phyloP scores from a whole-genome alignment of 2,797 vertebrate species.

The Spheniscus humboldti region DNA sequence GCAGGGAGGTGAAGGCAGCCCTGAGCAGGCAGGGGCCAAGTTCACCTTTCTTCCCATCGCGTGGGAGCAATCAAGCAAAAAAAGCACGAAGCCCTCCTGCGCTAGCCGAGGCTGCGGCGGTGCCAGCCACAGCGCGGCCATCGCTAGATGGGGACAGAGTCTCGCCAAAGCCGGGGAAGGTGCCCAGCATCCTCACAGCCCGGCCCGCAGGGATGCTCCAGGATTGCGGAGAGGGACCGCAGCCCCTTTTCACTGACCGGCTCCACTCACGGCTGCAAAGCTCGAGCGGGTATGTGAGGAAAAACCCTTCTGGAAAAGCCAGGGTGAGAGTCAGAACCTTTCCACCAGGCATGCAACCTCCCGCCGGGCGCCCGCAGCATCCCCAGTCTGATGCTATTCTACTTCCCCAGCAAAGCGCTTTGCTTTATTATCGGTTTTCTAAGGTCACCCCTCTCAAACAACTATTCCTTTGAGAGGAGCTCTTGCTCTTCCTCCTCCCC shows the following conservation, averaged over 20 bases:
- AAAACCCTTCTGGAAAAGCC: not conserved
- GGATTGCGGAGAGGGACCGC: fast-evolving
- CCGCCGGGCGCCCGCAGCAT: fast-evolving
- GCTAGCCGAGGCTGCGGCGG: not conserved
- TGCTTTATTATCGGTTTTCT: not conserved
- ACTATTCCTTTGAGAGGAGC: constrained; percentile 5
- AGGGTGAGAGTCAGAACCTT: not conserved
- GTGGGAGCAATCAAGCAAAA: not conserved
- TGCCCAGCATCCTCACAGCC: not conserved
- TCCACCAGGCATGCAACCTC: not conserved
- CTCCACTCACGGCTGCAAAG: fast-evolving
- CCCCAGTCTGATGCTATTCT: not conserved
- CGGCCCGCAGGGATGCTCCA: not conserved
- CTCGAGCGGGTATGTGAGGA: fast-evolving
- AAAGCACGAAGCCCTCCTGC: not conserved
- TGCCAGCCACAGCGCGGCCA: not conserved
- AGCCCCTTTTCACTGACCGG: not conserved
- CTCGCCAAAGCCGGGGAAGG: not conserved
- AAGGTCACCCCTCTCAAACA: not conserved
- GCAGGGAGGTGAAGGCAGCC: not conserved
- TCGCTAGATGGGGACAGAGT: constrained; percentile 59
- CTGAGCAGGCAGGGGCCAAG: not conserved
- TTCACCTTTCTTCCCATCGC: fast-evolving
- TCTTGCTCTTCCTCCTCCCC: constrained; percentile 1
- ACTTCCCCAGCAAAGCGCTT: not conserved